Percentiles rank a stretch among this genome's conserved stretches.
phyloP scores from a whole-genome alignment of 2,797 vertebrate species.

The Vireo griseus region DNA sequence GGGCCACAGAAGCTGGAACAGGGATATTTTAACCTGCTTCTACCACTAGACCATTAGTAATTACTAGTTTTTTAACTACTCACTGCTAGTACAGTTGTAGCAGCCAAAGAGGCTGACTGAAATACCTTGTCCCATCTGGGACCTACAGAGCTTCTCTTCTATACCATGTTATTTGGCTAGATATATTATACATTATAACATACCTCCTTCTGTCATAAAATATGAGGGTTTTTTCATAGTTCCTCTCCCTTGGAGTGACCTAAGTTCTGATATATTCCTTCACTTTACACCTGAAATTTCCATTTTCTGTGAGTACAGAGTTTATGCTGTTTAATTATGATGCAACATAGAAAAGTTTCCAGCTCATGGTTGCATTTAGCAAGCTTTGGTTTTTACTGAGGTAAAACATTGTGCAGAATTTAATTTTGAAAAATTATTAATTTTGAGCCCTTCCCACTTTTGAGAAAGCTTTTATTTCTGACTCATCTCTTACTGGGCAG shows the following conservation, averaged over 20 bases:
- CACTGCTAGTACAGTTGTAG: background rate
- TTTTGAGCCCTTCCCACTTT: background rate
- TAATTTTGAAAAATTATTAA: background rate
- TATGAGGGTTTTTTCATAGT: rapidly evolving
- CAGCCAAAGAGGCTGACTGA: background rate
- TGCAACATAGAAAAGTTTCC: background rate
- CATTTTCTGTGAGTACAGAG: background rate
- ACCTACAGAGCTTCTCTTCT: background rate
- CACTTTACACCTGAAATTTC: background rate
- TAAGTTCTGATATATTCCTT: background rate
- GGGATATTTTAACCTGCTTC: background rate
- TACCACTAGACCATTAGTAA: background rate
- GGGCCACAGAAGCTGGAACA: background rate
- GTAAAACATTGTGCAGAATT: background rate
- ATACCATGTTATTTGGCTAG: background rate
- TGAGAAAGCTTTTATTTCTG: background rate
- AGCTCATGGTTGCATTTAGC: background rate
- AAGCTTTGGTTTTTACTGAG: background rate
- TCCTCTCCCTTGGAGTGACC: background rate
- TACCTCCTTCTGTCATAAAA: background rate
- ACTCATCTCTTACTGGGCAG: background rate
- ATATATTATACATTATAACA: background rate
- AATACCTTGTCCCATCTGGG: background rate
- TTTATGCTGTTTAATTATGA: background rate
- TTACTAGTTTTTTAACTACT: background rate